These are phyloP conservation scores for Eulithis testata DNA, from an alignment of 2,888 invertebrate species.

Conservation along the genomic window DNA sequence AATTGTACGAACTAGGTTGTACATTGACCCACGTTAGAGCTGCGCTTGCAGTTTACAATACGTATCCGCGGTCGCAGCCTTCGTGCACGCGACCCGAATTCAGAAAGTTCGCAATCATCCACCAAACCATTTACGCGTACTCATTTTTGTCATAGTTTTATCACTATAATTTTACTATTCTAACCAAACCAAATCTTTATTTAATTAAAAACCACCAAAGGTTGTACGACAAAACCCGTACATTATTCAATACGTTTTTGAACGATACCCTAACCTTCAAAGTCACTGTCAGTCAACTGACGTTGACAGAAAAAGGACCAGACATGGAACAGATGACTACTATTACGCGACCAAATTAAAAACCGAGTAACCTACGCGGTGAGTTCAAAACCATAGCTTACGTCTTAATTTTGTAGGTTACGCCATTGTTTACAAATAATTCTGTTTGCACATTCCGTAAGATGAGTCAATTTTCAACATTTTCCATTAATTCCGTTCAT, in stretches of 20 bases:
- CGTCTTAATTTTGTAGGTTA: neutral
- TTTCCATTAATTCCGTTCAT: conserved; percentile 11
- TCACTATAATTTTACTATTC: too few species aligned
- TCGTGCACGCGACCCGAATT: too few species aligned
- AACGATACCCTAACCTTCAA: neutral
- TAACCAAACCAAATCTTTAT: too few species aligned
- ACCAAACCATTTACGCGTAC: too few species aligned
- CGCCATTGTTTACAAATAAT: conserved; percentile 11
- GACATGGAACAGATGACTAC: neutral
- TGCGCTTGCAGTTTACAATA: too few species aligned
- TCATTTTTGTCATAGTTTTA: too few species aligned
- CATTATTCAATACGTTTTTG: neutral
- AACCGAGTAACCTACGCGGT: neutral
- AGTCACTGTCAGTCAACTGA: neutral
- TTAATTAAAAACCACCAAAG: too few species aligned
- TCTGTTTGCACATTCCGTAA: neutral
- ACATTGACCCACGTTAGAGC: too few species aligned
- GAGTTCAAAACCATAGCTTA: neutral
- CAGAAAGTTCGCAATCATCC: too few species aligned
- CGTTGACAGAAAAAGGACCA: neutral
- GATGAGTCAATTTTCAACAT: neutral
- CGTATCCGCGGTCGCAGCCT: too few species aligned
- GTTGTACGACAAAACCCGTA: too few species aligned
- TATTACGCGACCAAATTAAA: conserved; percentile 12
- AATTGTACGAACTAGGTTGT: too few species aligned